A percentile compares a stretch with the other conserved stretches of the same genome.
Evolutionary conservation across 2,888 invertebrate genomes (phyloP).

Genomic region (Acronicta alni): DNA sequence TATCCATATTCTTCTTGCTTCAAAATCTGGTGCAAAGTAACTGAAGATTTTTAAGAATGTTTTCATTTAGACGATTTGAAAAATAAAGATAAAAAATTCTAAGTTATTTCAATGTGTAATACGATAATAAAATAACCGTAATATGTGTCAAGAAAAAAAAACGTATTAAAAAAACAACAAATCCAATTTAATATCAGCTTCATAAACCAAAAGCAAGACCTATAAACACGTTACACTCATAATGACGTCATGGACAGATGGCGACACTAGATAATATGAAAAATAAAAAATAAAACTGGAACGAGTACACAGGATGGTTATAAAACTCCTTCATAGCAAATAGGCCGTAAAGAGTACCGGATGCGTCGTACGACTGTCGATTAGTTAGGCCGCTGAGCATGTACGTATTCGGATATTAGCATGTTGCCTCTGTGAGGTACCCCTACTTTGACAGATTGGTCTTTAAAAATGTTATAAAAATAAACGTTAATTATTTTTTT

Average conservation of each 20-base stretch:
- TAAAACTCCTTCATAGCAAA: constrained; percentile 83
- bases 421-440: constrained; percentile 36
- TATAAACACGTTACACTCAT: constrained; percentile 60
- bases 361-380: constrained; percentile 66
- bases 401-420: constrained; percentile 39
- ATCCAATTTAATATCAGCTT: constrained; percentile 7
- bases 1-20: too few relatives aligned
- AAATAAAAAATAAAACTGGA: constrained; percentile 67
- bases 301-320: constrained; percentile 75
- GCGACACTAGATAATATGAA: constrained; percentile 69
- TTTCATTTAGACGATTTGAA: too few relatives aligned
- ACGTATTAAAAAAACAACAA: not conserved
- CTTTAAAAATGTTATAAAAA: too few relatives aligned
- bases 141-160: too few relatives aligned
- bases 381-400: constrained; percentile 24
- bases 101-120: too few relatives aligned
- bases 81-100: too few relatives aligned
- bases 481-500: too few relatives aligned
- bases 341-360: constrained; percentile 81
- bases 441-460: not conserved
- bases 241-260: constrained; percentile 68
- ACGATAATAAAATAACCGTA: too few relatives aligned
- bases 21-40: too few relatives aligned
- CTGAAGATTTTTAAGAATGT: too few relatives aligned
- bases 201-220: constrained; percentile 7